Evolutionary conservation across 2,888 invertebrate genomes (phyloP).

Genomic region (Dynastes tityus): DNA sequence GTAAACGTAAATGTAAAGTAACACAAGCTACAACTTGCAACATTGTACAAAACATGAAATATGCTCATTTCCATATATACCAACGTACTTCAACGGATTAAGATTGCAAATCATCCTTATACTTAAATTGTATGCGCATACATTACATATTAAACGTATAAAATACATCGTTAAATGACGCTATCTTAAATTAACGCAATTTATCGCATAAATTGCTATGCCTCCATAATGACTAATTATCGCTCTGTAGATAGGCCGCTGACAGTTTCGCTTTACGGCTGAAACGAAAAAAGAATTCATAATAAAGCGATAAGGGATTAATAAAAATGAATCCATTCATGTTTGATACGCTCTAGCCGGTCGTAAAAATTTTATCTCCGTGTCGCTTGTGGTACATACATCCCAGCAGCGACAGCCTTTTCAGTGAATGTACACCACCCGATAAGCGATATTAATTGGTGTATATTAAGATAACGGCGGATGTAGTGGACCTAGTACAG

Average conservation of each 20-base stretch:
- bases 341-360: not conserved
- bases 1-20: too few species aligned
- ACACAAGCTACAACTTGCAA: too few species aligned
- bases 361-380: slow-evolving; percentile 3
- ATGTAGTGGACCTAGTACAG: not conserved
- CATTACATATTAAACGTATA: too few species aligned
- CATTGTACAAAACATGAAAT: too few species aligned
- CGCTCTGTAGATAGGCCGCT: slow-evolving; percentile 1
- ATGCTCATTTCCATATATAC: too few species aligned
- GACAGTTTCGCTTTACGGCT: slow-evolving; percentile 6
- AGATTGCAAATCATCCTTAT: too few species aligned
- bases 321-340: slow-evolving; percentile 4
- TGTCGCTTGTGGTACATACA: not conserved
- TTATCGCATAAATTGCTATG: not conserved
- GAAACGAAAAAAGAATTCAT: not conserved
- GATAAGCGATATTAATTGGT: slow-evolving; percentile 28
- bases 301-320: slow-evolving; percentile 1
- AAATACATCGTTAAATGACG: too few species aligned
- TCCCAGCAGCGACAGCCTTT: slow-evolving; percentile 11
- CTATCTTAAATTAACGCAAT: not conserved
- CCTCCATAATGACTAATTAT: slow-evolving; percentile 1
- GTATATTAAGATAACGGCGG: slow-evolving; percentile 16
- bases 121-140: too few species aligned
- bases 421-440: not conserved
- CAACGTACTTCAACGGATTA: too few species aligned